These are phyloP conservation scores for Ceuthmochares aereus DNA, from an alignment of 2,113 vertebrate genomes.

Conservation along the genomic window DNA sequence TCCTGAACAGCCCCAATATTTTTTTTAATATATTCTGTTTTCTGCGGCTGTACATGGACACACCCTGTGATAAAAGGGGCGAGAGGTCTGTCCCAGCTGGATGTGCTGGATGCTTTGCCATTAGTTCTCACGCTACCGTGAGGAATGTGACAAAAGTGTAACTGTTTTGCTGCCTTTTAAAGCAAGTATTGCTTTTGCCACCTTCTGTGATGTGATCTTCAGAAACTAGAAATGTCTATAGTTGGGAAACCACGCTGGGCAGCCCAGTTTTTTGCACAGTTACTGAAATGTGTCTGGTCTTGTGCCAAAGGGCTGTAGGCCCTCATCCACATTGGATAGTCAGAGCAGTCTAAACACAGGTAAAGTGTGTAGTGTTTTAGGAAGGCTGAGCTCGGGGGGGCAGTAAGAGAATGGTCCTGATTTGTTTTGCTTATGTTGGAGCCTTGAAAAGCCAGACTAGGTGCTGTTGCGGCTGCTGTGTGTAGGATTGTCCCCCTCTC, in stretches of 20 bases:
- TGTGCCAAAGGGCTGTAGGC: background rate
- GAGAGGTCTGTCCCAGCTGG: rapidly evolving
- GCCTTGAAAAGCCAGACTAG: rapidly evolving
- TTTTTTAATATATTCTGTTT: background rate
- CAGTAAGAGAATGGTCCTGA: background rate
- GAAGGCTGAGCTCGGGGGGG: background rate
- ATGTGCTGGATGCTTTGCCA: background rate
- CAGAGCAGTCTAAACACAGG: background rate
- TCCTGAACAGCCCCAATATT: background rate
- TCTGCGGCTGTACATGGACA: background rate
- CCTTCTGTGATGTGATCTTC: background rate
- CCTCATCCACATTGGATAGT: rapidly evolving
- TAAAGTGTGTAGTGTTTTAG: background rate
- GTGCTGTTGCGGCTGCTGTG: background rate
- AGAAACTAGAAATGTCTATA: rapidly evolving
- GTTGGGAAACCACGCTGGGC: rapidly evolving
- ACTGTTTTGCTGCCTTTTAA: background rate
- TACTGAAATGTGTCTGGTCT: background rate
- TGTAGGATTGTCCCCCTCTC: background rate
- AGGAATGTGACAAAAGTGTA: rapidly evolving
- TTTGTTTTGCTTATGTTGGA: background rate
- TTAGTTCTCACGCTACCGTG: background rate
- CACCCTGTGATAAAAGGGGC: background rate
- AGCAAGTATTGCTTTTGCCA: background rate
- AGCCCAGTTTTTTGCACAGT: rapidly evolving